These are phyloP conservation scores for Empidonax traillii DNA, from an alignment of 2,113 vertebrate species.

Conservation along the genomic window DNA sequence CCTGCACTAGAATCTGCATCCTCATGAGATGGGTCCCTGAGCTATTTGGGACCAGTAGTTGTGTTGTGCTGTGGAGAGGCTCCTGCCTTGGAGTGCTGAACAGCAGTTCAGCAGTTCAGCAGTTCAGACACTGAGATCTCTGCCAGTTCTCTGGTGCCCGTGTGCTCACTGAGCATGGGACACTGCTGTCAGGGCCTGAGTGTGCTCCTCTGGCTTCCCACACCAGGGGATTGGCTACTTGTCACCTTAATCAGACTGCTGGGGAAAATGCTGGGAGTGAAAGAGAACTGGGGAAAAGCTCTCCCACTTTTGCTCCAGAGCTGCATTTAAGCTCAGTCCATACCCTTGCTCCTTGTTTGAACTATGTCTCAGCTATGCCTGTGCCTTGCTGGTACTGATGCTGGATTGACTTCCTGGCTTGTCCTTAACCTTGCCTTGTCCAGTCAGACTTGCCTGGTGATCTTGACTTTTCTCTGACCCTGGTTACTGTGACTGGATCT, in stretches of 20 bases:
- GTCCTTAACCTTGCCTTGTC: not conserved
- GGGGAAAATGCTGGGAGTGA: not conserved
- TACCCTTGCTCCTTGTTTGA: not conserved
- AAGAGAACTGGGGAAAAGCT: not conserved
- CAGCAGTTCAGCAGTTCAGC: not conserved
- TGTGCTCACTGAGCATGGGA: not conserved
- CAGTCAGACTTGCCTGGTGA: not conserved
- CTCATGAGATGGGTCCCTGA: not conserved
- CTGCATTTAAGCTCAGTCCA: not conserved
- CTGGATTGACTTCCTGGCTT: not conserved
- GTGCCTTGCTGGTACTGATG: not conserved
- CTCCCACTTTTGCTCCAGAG: not conserved
- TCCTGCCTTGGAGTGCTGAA: not conserved
- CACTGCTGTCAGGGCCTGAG: not conserved
- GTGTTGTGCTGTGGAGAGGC: not conserved
- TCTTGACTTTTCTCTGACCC: not conserved
- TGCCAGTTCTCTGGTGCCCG: not conserved
- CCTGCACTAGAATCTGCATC: accelerated
- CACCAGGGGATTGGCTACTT: not conserved
- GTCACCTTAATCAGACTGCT: not conserved
- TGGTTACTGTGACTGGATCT: not conserved
- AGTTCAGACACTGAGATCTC: not conserved
- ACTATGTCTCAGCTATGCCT: not conserved
- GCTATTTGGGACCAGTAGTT: not conserved
- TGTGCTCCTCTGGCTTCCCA: too few relatives aligned